Evolutionary conservation across 2,888 invertebrate species (phyloP), one percentile per base, ranked within the genome.

Genomic region (Drosophila stalkeri): DNA sequence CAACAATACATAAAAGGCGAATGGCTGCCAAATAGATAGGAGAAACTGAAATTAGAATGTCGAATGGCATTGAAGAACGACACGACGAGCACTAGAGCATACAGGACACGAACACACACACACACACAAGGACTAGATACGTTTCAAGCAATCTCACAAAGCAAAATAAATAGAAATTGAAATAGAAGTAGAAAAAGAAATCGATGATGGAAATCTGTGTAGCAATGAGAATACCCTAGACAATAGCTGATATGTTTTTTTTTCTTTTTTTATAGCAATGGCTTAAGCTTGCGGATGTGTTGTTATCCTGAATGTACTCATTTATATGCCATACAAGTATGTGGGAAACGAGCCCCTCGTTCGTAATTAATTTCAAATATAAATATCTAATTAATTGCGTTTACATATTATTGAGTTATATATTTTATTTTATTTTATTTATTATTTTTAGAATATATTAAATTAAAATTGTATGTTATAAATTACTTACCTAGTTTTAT

Each of bases 1-100:
- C 74, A 76, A 69, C 71, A 74, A 74, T 73, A 81, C 71, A 68
- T 44, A 79, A 72, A 75, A 72, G 64, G 61, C 65, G 37, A 71
- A 64, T 67, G 72, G 63, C 57, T 18, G 12, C 56, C 41, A 27
- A 27, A 18, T 31, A 55, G 37, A 56, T 46, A 41, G 35, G n/a
- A 18, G 23, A 37, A 47, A 37, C 64, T 59, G 52, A 71, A 77
- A 71, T 67, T 67, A 66, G 37, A 52, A 61, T 59, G 18, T 46
- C 54, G 46, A 69, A 60, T 61, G 54, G 43, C 46, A 44, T 57
- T 12, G 51, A 16, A 8, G 11, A 37, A 14, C 5, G 23, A 9
- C 5, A 37, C 52, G 37, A 52, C 14, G 16, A 37, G 16, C 54
- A 33, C 37, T 47, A 46, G 47, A 72, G 11, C 20, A 54, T 7